These are phyloP conservation scores for Lophius piscatorius DNA, from an alignment of 2,113 vertebrate genomes.

Conservation along the genomic window DNA sequence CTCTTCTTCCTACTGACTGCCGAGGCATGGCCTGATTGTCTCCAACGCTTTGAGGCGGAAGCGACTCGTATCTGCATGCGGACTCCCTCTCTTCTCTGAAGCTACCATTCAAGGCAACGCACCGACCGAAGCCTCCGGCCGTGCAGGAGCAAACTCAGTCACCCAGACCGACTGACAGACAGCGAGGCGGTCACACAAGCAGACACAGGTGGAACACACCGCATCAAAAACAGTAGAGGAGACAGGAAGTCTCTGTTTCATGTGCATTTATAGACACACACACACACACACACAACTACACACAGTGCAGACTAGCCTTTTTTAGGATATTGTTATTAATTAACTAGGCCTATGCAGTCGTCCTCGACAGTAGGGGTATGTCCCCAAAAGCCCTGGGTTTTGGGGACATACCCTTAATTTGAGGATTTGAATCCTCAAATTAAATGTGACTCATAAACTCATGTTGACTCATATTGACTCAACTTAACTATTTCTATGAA, in stretches of 20 bases:
- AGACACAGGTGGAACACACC: conserved; percentile 42
- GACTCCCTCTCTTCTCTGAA: neutral
- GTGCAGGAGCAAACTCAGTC: conserved; percentile 38
- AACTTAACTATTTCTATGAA: too few relatives aligned
- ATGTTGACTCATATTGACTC: too few relatives aligned
- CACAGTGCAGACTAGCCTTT: conserved; percentile 1
- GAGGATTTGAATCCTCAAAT: too few relatives aligned
- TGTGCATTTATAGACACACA: conserved; percentile 27
- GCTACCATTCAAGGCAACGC: conserved; percentile 40
- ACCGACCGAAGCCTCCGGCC: conserved; percentile 41
- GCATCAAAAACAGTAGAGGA: conserved; percentile 44
- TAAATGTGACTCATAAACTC: too few relatives aligned
- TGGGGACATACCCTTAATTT: too few relatives aligned
- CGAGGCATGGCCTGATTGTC: conserved; percentile 57
- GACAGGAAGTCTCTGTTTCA: conserved; percentile 24
- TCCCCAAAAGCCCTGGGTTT: too few relatives aligned
- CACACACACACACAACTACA: conserved; percentile 16
- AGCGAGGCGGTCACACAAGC: conserved; percentile 1
- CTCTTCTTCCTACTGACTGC: conserved; percentile 41
- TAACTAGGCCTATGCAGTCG: too few relatives aligned
- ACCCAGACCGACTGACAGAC: conserved; percentile 12
- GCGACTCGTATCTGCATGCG: conserved; percentile 14
- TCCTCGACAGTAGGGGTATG: too few relatives aligned
- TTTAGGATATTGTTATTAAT: too few relatives aligned
- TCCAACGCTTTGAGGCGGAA: conserved; percentile 54